Percentiles rank a stretch among this genome's conserved stretches.
phyloP scores from a whole-genome alignment of 2,113 vertebrate species.

The Pseudopipra pipra region DNA sequence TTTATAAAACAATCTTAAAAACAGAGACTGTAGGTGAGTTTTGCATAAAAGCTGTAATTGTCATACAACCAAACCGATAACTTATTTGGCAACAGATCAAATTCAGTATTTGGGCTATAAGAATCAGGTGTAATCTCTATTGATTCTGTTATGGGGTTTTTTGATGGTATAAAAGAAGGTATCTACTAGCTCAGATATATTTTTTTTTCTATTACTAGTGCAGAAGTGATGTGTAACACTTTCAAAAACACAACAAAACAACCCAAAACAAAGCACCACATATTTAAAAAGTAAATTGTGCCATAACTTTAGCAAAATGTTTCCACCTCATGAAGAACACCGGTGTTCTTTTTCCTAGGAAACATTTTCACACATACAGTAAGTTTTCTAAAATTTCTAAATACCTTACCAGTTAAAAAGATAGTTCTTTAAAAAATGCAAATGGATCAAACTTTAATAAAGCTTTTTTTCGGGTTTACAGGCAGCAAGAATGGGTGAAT shows the following conservation, averaged over 20 bases:
- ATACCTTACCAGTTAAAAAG: not conserved
- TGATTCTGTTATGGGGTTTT: not conserved
- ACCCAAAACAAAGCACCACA: not conserved
- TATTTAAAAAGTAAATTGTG: not conserved
- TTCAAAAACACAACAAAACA: not conserved
- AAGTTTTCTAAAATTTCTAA: not conserved
- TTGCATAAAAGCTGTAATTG: not conserved
- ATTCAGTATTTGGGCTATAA: not conserved
- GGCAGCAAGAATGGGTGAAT: conserved; percentile 97
- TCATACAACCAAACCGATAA: not conserved
- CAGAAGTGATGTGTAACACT: not conserved
- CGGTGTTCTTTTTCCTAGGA: not conserved
- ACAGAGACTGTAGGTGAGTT: not conserved
- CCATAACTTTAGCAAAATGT: not conserved
- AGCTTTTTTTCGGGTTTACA: conserved; percentile 67
- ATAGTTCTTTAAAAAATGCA: not conserved
- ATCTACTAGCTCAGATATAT: not conserved
- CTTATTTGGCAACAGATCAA: not conserved
- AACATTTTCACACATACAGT: not conserved
- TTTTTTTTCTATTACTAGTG: not conserved
- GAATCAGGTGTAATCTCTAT: not conserved
- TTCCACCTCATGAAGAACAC: not conserved
- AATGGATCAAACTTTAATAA: conserved; percentile 47
- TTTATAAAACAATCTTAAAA: not conserved
- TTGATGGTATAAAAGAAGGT: not conserved